phyloP scores from a whole-genome alignment of 53 echinoderm and acorn worm species.

The Holothuria leucospilota region DNA sequence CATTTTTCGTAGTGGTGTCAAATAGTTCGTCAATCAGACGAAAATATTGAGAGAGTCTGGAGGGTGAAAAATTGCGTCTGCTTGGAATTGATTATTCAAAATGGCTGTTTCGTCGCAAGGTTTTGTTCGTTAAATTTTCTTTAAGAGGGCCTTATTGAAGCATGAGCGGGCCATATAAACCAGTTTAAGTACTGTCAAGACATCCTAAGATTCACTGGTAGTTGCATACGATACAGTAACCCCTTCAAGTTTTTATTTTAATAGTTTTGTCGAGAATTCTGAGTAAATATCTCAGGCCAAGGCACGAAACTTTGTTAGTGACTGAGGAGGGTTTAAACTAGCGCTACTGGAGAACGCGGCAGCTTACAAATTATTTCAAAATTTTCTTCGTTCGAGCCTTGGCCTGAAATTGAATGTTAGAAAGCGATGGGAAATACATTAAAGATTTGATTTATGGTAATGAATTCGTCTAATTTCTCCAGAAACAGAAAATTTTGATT shows the following conservation, averaged over 20 bases:
- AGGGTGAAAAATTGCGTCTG: constrained; percentile 16
- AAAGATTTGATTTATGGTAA: background rate
- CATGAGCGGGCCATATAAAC: no score
- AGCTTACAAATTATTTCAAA: constrained; percentile 27
- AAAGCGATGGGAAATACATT: background rate
- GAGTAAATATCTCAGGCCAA: background rate
- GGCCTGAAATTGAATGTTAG: background rate
- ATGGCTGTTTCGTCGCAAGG: constrained; percentile 38
- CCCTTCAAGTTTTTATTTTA: background rate
- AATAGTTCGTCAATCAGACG: background rate
- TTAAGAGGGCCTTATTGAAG: background rate
- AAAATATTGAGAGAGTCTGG: constrained; percentile 33
- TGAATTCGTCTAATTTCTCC: background rate
- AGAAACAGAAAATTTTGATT: constrained; percentile 19
- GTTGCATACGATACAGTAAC: no score
- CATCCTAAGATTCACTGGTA: no score
- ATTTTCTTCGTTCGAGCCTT: background rate
- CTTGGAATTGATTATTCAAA: constrained; percentile 38
- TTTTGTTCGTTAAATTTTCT: constrained; percentile 25
- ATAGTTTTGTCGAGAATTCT: background rate
- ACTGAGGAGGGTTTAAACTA: background rate
- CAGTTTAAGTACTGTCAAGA: no score
- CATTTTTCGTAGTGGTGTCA: constrained; percentile 35
- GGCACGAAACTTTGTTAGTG: constrained; percentile 25
- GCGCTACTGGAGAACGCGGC: background rate